Base-by-base conservation (phyloP, 2,797 vertebrate species). In the Pygocentrus nattereri region DNA sequence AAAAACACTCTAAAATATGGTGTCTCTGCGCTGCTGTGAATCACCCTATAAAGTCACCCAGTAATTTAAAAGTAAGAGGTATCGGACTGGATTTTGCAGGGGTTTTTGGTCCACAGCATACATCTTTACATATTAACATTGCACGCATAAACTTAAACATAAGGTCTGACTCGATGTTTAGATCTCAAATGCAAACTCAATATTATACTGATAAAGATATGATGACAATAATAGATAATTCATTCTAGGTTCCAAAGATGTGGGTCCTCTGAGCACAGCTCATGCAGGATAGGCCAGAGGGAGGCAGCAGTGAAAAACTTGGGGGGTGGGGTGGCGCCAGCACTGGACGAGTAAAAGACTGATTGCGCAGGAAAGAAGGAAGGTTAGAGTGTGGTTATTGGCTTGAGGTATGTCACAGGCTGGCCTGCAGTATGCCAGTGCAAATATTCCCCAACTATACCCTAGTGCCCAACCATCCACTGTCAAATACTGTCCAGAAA, bases 401-500 rank as follows among this genome's bases (percentile, higher is more conserved):
- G 87, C 78, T 79, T 0, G 18, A 70, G 75, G 79, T 70, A 79
- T 87, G 85, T 59, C 41, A 82, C 80, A 61, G 88, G 78, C 84
- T 82, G 76, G 76, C 76, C 64, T 59, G 80, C n/a, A 68, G 44
- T 83, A 59, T 74, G 87, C 89, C 91, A 91, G 88, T 79, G 85
- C 87, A 89, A 92, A 91, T 85, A 88, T 65, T 5, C 68, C 61
- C 82, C 12, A 6, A 56, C 68, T 49, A 64, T 82, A 74, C 58
- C 41, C 73, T 70, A 67, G 25, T 27, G 65, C 30, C 58, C 38
- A 47, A 73, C 61, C 62, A 74, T 38, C 67, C 49, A 1, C 54
- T 71, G 59, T 72, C 50, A 70, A 67, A 71, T 56, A 80, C 25
- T 25, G 5, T 64, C 49, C 76, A 77, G 59, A 78, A 73, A 84